Base-by-base conservation (phyloP, 2,888 invertebrate species). In the Prionchulus punctatus region DNA sequence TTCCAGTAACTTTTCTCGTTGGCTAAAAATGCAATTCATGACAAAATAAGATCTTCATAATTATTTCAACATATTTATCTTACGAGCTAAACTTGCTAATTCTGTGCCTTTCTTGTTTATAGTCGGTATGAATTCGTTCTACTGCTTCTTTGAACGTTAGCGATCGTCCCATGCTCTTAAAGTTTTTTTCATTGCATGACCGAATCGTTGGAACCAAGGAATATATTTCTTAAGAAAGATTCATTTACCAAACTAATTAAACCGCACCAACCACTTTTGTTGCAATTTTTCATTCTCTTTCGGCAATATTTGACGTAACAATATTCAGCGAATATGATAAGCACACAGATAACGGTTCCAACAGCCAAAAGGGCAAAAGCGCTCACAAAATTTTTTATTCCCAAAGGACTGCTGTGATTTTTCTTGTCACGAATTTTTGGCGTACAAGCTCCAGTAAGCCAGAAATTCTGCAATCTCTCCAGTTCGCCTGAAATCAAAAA, bases 391-490 rank as follows among this genome's bases (percentile, higher is more conserved):
- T 98, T 96, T 73, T 75, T 72, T 50, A 78, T 72, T 45, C 76
- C 77, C 43, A 78, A 65, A 15, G 76, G 74, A 50, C 73, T 70
- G 59, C 73, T 74, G 7, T 72, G 65, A 21, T 63, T 66, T 54
- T 71, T 69, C 23, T 62, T 65, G 48, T 60, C 60, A 72, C 89
- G 84, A 71, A 86, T 87, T 61, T 88, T 87, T 1, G 86, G 86
- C 66, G 87, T 84, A 72, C 92, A 94, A 1, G 89, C 85, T 36
- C 96, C 92, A 0, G 92, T 90, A 83, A 96, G 85, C 96, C 96
- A 96, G 69, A 88, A 83, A 58, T 77, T 72, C 66, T 94, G 81
- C 63, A 96, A 78, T 60, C 96, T 79, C 74, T 98, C 96, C 66
- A 98, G 77, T 71, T 96, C 91, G 48, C 96, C 82, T 83, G 65